Conservation (phyloP, 2,797 vertebrate genomes). For the Centroberyx gerrardi region DNA sequence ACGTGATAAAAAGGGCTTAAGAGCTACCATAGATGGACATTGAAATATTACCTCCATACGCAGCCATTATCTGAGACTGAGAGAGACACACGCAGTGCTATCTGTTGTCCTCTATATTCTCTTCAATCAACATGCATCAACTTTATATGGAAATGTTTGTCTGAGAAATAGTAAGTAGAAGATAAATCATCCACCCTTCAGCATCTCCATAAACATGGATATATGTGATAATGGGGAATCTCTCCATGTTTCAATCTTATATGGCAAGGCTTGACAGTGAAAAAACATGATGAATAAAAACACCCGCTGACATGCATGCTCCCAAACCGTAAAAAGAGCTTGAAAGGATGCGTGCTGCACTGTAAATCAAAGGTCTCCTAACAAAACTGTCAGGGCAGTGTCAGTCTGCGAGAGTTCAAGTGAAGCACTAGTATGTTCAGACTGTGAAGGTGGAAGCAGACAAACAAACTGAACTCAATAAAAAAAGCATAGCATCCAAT, state of each 20-base stretch:
- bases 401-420: constrained; percentile 37
- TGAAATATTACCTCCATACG: background rate
- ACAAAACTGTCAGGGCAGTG: constrained; percentile 43
- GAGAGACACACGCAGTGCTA: background rate
- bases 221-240: constrained; percentile 18
- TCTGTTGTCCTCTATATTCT: constrained; percentile 18
- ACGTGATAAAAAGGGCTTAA: background rate
- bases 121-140: constrained; percentile 24
- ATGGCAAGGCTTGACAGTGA: constrained; percentile 18
- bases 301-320: constrained; percentile 46
- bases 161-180: constrained; percentile 4
- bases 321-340: constrained; percentile 48
- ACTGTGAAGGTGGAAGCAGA: background rate
- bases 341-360: constrained; percentile 33
- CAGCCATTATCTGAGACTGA: background rate
- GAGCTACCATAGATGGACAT: background rate
- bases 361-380: constrained; percentile 58
- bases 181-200: constrained; percentile 47
- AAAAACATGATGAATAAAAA: constrained; percentile 45
- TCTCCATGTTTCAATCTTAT: constrained; percentile 39
- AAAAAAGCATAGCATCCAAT: constrained; percentile 1
- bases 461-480: constrained; percentile 1
- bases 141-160: constrained; percentile 25
- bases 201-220: constrained; percentile 39
- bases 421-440: constrained; percentile 24